phyloP scores from a whole-genome alignment of 2,113 vertebrate genomes.

The Scortum barcoo region DNA sequence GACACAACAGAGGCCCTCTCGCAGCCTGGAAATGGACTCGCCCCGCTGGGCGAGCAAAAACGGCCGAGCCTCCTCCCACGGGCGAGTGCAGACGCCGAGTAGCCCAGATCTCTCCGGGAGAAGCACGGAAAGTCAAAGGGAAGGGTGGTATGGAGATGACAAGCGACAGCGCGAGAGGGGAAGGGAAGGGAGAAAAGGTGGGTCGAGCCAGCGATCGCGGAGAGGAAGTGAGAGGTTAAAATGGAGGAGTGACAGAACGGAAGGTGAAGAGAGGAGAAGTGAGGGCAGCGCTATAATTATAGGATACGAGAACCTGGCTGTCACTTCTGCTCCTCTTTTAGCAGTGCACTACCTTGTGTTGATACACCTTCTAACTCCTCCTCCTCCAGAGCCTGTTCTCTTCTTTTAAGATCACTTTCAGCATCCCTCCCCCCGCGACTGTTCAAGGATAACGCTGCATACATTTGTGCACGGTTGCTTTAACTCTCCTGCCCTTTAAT shows the following conservation, averaged over 20 bases:
- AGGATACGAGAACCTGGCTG: slow-evolving; percentile 45
- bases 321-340: slow-evolving; percentile 46
- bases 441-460: background rate
- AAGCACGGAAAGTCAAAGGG: background rate
- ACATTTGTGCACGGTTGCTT: background rate
- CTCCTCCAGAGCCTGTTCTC: background rate
- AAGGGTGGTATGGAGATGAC: slow-evolving; percentile 49
- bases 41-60: slow-evolving; percentile 7
- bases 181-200: background rate
- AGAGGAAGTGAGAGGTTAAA: slow-evolving; percentile 33
- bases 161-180: slow-evolving; percentile 31
- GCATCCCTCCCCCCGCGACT: too few species aligned
- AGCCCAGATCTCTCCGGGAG: slow-evolving; percentile 35
- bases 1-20: slow-evolving; percentile 21
- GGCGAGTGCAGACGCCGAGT: slow-evolving; percentile 17
- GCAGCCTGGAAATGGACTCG: slow-evolving; percentile 12
- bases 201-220: background rate
- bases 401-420: background rate
- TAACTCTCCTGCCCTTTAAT: background rate
- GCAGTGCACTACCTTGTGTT: background rate
- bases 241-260: slow-evolving; percentile 22
- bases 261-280: slow-evolving; percentile 39
- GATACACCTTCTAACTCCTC: background rate
- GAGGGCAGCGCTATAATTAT: slow-evolving; percentile 53
- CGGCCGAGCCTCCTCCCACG: slow-evolving; percentile 15